Evolutionary conservation across 1,140 invertebrate genomes (phyloP).

Genomic region (Holcopasites calliopsidis): DNA sequence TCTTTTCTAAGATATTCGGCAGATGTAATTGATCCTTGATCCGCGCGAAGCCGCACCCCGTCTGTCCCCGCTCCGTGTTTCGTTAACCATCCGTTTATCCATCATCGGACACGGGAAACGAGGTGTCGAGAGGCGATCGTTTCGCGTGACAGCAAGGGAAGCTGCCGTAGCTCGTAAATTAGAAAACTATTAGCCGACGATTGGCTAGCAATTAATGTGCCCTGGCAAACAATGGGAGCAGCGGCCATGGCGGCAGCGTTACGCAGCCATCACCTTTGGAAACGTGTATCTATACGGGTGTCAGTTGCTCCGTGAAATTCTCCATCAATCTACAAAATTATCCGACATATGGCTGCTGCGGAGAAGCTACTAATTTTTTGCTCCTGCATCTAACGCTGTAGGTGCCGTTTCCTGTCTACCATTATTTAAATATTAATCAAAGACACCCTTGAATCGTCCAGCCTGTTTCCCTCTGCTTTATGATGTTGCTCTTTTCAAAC

Average conservation of each 20-base stretch:
- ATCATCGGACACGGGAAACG: not conserved
- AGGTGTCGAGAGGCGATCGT: constrained; percentile 26
- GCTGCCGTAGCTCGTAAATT: constrained; percentile 54
- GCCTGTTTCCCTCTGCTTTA: too few relatives aligned
- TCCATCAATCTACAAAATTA: constrained; percentile 72
- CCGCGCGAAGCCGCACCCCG: too few relatives aligned
- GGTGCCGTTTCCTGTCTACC: constrained; percentile 26
- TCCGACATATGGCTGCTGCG: constrained; percentile 67
- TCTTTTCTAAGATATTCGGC: too few relatives aligned
- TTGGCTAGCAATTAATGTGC: constrained; percentile 64
- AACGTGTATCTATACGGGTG: constrained; percentile 66
- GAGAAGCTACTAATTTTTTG: constrained; percentile 31
- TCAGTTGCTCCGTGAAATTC: constrained; percentile 76
- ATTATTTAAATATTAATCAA: constrained; percentile 24
- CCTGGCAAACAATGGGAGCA: constrained; percentile 46
- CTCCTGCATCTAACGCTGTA: not conserved
- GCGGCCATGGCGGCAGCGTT: constrained; percentile 20
- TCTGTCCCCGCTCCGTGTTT: too few relatives aligned
- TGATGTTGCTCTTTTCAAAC: not conserved
- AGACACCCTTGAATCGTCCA: not conserved
- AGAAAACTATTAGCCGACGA: constrained; percentile 67
- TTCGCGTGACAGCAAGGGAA: not conserved
- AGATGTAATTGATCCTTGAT: too few relatives aligned
- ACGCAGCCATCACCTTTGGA: constrained; percentile 26
- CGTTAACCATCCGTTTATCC: not conserved